Conservation (phyloP, 2,113 vertebrate genomes). For the Platysternon megacephalum region DNA sequence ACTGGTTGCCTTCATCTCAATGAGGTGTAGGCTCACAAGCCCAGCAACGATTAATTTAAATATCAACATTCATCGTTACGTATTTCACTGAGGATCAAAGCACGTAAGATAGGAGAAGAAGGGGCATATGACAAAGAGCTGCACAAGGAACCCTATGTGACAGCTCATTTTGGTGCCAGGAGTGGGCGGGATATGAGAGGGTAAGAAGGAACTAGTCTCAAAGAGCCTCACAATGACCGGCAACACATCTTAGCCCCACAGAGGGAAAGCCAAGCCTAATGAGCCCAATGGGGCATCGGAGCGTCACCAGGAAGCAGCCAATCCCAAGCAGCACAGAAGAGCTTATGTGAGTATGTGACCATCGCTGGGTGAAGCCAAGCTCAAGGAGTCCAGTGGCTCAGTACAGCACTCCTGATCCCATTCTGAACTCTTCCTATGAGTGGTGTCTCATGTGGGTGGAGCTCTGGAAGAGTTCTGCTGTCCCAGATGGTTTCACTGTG, state of each 20-base stretch:
- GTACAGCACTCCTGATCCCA: accelerated
- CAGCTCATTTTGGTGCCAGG: not conserved
- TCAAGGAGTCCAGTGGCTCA: not conserved
- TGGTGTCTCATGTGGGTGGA: too few species aligned
- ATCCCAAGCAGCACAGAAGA: not conserved
- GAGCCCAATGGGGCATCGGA: accelerated
- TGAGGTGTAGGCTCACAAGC: accelerated
- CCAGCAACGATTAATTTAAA: not conserved
- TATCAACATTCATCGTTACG: not conserved
- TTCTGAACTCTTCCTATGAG: not conserved
- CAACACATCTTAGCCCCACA: not conserved
- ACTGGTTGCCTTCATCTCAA: not conserved
- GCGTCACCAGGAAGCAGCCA: not conserved
- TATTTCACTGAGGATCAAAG: not conserved
- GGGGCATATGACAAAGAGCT: not conserved
- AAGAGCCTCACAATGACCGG: not conserved
- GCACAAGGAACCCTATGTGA: too few species aligned
- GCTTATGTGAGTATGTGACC: not conserved
- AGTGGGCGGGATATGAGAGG: not conserved
- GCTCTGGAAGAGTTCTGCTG: not conserved
- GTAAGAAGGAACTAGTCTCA: not conserved
- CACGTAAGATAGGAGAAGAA: not conserved
- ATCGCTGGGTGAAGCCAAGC: not conserved
- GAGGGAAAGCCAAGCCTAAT: not conserved
- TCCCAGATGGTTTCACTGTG: not conserved